phyloP scores from a whole-genome alignment of 2,113 vertebrate species.

The Rostratula benghalensis region DNA sequence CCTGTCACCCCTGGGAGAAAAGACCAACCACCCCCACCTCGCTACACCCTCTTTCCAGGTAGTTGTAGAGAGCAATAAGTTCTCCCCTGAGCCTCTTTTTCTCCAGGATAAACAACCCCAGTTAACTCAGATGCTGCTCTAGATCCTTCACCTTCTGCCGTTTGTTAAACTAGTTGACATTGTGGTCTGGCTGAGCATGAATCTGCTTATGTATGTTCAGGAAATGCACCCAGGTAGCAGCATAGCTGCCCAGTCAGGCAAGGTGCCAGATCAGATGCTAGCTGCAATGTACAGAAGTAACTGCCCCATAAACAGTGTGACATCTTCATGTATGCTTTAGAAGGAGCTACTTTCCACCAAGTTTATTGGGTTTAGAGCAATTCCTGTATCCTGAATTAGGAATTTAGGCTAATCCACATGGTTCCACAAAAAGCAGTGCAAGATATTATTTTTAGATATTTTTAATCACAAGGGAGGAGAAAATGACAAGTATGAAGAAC shows the following conservation, averaged over 20 bases:
- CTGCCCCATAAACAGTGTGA: neutral
- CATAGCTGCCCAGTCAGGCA: neutral
- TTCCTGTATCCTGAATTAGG: neutral
- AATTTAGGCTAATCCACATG: neutral
- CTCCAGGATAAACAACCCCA: neutral
- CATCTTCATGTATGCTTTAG: neutral
- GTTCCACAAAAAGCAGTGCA: neutral
- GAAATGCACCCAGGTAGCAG: neutral
- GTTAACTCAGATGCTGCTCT: accelerated
- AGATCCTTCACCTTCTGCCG: neutral
- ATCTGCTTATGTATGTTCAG: neutral
- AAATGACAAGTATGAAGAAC: neutral
- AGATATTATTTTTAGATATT: neutral
- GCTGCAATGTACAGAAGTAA: neutral
- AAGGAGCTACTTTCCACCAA: neutral
- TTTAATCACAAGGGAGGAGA: neutral
- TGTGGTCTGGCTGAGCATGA: neutral
- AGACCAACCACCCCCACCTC: accelerated
- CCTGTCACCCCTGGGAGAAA: neutral
- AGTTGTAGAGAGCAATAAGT: accelerated
- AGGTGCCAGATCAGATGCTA: too few species aligned
- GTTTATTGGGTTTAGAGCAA: neutral
- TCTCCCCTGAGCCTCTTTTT: neutral
- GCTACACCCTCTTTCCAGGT: neutral
- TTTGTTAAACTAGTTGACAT: neutral